Conservation (phyloP, 2,113 vertebrate genomes). For the Sarotherodon lohbergeri region DNA sequence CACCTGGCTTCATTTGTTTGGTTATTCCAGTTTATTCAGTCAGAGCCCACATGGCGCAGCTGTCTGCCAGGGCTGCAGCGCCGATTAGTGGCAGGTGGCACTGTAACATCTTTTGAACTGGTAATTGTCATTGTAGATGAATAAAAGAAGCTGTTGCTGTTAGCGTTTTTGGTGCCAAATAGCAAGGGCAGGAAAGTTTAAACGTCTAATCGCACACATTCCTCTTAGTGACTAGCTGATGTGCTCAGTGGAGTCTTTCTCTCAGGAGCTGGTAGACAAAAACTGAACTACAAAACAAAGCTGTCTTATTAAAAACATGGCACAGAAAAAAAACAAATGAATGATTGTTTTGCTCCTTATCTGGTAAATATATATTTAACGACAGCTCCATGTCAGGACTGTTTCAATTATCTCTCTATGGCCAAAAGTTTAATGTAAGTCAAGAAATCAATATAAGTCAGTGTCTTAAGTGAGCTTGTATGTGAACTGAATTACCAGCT, state of each 20-base stretch:
- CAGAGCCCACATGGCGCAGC: neutral
- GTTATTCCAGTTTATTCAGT: neutral
- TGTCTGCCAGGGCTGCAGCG: neutral
- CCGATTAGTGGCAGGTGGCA: neutral
- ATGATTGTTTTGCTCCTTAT: neutral
- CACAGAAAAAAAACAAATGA: neutral
- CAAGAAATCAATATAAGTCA: neutral
- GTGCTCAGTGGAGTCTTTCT: neutral
- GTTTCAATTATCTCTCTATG: neutral
- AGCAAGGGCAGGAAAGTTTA: neutral
- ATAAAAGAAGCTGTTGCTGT: neutral
- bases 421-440: neutral
- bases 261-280: neutral
- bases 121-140: neutral
- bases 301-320: neutral
- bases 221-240: neutral
- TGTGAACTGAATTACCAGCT: neutral
- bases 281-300: neutral
- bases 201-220: neutral
- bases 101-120: neutral
- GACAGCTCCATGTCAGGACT: neutral
- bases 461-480: neutral
- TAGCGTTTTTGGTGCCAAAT: neutral
- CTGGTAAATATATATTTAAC: neutral
- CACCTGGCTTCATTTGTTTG: neutral